phyloP scores from a whole-genome alignment of 2,113 vertebrate species.

The Malurus cyaneus region DNA sequence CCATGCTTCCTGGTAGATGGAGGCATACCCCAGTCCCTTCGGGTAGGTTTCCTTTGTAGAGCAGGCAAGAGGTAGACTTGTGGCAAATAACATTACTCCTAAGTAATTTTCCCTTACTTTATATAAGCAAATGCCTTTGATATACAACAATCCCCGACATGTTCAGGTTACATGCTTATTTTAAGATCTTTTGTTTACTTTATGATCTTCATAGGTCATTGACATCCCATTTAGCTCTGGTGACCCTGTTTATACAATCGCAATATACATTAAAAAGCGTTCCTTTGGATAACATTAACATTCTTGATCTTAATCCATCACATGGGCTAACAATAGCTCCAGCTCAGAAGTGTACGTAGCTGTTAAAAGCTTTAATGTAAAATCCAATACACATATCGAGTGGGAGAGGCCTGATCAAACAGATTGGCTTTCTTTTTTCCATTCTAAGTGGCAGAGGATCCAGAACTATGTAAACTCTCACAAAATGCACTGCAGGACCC shows the following conservation, averaged over 20 bases:
- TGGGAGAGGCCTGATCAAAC: slow-evolving; percentile 79
- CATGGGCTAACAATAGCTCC: slow-evolving; percentile 80
- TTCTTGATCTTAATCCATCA: slow-evolving; percentile 85
- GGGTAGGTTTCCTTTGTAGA: slow-evolving; percentile 48
- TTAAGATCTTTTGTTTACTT: slow-evolving; percentile 88
- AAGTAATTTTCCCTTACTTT: slow-evolving; percentile 77
- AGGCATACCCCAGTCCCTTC: neutral
- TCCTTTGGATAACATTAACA: slow-evolving; percentile 86
- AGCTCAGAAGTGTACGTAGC: slow-evolving; percentile 73
- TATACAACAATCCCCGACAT: slow-evolving; percentile 71
- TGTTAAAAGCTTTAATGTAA: slow-evolving; percentile 83
- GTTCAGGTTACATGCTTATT: slow-evolving; percentile 83
- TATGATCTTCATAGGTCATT: slow-evolving; percentile 84
- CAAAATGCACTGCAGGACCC: slow-evolving; percentile 24
- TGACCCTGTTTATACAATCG: slow-evolving; percentile 84
- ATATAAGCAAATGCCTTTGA: slow-evolving; percentile 78
- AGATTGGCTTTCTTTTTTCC: slow-evolving; percentile 74
- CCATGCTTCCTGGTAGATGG: neutral
- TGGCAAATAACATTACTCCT: slow-evolving; percentile 68
- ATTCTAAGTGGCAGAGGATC: slow-evolving; percentile 68
- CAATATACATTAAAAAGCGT: slow-evolving; percentile 88
- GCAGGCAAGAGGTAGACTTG: slow-evolving; percentile 61
- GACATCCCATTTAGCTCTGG: slow-evolving; percentile 85
- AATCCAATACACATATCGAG: slow-evolving; percentile 72
- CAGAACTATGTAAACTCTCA: slow-evolving; percentile 67